These are phyloP conservation scores for Xylophagus ater DNA, from an alignment of 2,888 invertebrate genomes.

Conservation along the genomic window DNA sequence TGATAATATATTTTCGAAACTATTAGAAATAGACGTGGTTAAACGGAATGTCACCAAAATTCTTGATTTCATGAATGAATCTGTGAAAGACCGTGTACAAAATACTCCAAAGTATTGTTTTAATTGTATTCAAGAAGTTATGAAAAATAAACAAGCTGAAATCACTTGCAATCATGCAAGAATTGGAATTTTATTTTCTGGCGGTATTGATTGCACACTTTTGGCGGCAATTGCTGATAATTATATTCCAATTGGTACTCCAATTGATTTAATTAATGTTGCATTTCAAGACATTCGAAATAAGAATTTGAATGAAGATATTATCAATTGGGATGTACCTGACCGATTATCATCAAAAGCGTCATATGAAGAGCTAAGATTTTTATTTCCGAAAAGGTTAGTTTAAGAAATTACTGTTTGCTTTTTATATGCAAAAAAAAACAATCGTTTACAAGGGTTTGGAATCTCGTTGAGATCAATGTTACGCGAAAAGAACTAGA, in stretches of 20 bases:
- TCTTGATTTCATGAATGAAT: constrained; percentile 43
- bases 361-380: constrained; percentile 56
- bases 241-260: constrained; percentile 49
- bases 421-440: not conserved
- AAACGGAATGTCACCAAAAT: constrained; percentile 40
- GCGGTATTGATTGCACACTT: constrained; percentile 92
- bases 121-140: constrained; percentile 40
- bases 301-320: constrained; percentile 19
- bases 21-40: constrained; percentile 38
- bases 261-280: constrained; percentile 90
- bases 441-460: constrained; percentile 43
- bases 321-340: constrained; percentile 55
- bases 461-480: constrained; percentile 78
- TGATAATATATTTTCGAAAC: constrained; percentile 29
- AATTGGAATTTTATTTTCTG: constrained; percentile 83
- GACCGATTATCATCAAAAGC: constrained; percentile 69
- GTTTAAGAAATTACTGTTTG: no score
- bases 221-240: constrained; percentile 69
- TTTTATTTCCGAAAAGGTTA: constrained; percentile 52
- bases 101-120: constrained; percentile 53
- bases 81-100: constrained; percentile 48
- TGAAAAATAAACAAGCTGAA: not conserved
- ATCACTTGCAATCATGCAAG: constrained; percentile 48
- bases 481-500: constrained; percentile 55
- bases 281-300: constrained; percentile 80